A percentile compares a stretch with the other conserved stretches of the same genome.
Conservation (phyloP, 2,888 invertebrate species). For the Thereva unica region DNA sequence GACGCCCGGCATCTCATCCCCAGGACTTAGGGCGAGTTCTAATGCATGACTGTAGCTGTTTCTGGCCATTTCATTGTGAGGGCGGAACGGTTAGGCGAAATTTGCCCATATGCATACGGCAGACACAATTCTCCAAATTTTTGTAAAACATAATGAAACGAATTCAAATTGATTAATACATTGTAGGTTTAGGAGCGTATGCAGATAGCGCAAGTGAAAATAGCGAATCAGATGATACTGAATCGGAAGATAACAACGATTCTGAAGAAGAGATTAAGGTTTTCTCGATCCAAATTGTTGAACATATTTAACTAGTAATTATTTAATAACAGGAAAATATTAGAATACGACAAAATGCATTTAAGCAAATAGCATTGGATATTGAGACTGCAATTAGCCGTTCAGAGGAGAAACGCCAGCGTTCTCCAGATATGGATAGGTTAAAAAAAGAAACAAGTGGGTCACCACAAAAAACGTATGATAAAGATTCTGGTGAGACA, state of each 20-base stretch:
- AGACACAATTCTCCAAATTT: constrained; percentile 36
- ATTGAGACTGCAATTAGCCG: constrained; percentile 37
- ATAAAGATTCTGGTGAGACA: constrained; percentile 52
- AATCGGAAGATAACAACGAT: constrained; percentile 60
- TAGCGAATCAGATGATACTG: constrained; percentile 62
- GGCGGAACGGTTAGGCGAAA: too few relatives aligned
- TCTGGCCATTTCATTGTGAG: too few relatives aligned
- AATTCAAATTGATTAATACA: constrained; percentile 37
- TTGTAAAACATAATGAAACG: constrained; percentile 12
- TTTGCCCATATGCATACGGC: too few relatives aligned
- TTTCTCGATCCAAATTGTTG: constrained; percentile 39
- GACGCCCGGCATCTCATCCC: too few relatives aligned
- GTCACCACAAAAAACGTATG: constrained; percentile 45
- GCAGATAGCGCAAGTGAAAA: constrained; percentile 71
- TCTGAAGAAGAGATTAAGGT: constrained; percentile 79
- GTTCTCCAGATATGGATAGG: constrained; percentile 25
- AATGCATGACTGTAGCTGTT: too few relatives aligned
- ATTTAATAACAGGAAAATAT: constrained; percentile 37
- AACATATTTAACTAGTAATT: neutral
- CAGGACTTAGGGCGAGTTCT: too few relatives aligned
- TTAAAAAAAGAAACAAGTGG: constrained; percentile 25
- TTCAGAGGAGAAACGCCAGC: constrained; percentile 37
- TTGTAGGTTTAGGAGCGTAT: constrained; percentile 82
- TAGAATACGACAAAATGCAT: constrained; percentile 36
- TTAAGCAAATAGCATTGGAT: constrained; percentile 40